Conservation (phyloP, 2,113 vertebrate species). For the Peromyscus maniculatus region DNA sequence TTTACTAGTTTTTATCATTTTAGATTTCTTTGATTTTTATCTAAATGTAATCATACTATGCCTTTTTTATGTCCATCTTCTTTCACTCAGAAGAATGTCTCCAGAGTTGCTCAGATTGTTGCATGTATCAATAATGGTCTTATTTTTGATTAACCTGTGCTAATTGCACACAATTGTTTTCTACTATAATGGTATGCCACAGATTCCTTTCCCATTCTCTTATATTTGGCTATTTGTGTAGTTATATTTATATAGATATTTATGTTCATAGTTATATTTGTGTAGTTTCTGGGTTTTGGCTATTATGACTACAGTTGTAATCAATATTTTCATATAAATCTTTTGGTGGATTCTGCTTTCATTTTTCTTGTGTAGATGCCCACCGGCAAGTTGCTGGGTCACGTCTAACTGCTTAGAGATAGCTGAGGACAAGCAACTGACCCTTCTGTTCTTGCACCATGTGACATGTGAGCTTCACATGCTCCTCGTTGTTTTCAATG, state of each 20-base stretch:
- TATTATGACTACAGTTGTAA: not conserved
- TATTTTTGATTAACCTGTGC: not conserved
- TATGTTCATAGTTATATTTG: not conserved
- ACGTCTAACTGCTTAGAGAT: not conserved
- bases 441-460: not conserved
- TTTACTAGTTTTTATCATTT: constrained; percentile 37
- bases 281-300: not conserved
- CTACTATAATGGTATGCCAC: not conserved
- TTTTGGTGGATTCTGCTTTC: constrained; percentile 34
- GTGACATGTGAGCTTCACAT: not conserved
- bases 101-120: not conserved
- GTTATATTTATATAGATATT: not conserved
- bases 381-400: constrained; percentile 1
- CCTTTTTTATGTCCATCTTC: constrained; percentile 16
- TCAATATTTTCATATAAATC: not conserved
- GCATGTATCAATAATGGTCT: not conserved
- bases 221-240: not conserved
- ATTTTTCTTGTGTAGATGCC: constrained; percentile 11
- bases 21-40: constrained; percentile 20
- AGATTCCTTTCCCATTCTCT: not conserved
- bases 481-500: not conserved
- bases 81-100: not conserved
- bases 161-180: not conserved
- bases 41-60: not conserved
- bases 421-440: not conserved